These are phyloP conservation scores for Drosophila robusta DNA, from an alignment of 2,888 invertebrate genomes.

Conservation along the genomic window DNA sequence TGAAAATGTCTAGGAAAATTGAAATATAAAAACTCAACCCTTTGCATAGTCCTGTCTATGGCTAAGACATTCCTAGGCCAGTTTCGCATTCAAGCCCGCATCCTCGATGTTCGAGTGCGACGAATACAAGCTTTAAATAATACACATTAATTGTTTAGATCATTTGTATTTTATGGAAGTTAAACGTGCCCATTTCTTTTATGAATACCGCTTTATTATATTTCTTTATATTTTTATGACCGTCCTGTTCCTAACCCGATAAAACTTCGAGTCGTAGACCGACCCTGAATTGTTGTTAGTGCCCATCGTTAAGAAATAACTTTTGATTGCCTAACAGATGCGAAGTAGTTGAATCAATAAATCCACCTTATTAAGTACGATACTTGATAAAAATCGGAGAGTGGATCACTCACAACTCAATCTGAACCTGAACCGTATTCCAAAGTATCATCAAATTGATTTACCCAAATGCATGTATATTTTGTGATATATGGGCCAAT, in stretches of 20 bases:
- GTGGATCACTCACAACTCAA: conserved; percentile 3
- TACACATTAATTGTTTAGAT: background rate
- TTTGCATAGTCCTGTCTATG: too few species aligned
- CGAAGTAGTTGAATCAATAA: conserved; percentile 47
- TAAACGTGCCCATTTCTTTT: background rate
- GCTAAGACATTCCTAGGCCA: too few species aligned
- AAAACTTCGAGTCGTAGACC: background rate
- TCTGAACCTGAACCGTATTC: conserved; percentile 11
- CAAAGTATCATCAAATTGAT: conserved; percentile 19
- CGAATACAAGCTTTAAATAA: too few species aligned
- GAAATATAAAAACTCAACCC: too few species aligned
- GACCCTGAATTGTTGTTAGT: background rate
- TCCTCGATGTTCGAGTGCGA: too few species aligned
- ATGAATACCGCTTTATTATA: background rate
- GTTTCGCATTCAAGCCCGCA: too few species aligned
- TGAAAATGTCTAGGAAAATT: too few species aligned
- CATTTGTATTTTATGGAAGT: background rate
- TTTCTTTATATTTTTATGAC: conserved; percentile 8
- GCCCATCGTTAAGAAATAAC: conserved; percentile 2
- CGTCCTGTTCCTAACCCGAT: background rate
- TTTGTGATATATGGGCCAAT: conserved; percentile 9
- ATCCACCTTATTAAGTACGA: conserved; percentile 47
- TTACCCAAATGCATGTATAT: conserved; percentile 6
- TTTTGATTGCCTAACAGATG: conserved; percentile 33
- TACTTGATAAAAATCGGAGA: conserved; percentile 5